These are phyloP conservation scores for Micromussa lordhowensis DNA, from an alignment of 92 coral and sea anemone species.

Conservation along the genomic window DNA sequence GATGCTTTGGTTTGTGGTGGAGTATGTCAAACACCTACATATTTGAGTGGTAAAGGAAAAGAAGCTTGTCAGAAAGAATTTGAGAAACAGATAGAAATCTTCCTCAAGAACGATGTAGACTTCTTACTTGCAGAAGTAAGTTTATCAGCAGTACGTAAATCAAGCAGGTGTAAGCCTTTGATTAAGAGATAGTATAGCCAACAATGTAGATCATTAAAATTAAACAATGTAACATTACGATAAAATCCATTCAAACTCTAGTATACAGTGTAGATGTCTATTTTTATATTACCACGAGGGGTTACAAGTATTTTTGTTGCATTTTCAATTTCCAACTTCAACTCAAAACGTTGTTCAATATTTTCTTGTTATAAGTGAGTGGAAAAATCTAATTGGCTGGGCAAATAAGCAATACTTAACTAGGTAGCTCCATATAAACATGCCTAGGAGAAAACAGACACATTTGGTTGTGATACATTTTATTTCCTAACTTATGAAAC, in stretches of 20 bases:
- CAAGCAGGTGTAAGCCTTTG: neutral
- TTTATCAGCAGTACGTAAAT: neutral
- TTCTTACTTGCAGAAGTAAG: constrained; percentile 96
- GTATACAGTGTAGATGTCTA: neutral
- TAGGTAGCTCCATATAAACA: neutral
- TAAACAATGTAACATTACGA: neutral
- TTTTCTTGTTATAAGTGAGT: neutral
- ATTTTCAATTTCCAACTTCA: neutral
- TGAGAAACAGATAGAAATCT: constrained; percentile 84
- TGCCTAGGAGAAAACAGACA: neutral
- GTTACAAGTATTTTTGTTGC: too few relatives aligned
- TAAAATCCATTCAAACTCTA: neutral
- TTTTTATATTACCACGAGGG: too few relatives aligned
- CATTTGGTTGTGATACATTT: neutral
- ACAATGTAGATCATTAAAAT: neutral
- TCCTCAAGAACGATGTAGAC: constrained; percentile 91
- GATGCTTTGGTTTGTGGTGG: constrained; percentile 95
- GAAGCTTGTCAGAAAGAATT: constrained; percentile 90
- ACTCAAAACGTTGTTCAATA: neutral
- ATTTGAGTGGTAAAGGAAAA: constrained; percentile 88
- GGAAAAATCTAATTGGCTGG: neutral
- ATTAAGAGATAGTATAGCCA: neutral
- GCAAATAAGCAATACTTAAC: too few relatives aligned
- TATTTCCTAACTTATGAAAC: neutral
- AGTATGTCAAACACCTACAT: constrained; percentile 93